Conservation (phyloP, 2,888 invertebrate genomes). For the Cryptocheilus praepositus region DNA sequence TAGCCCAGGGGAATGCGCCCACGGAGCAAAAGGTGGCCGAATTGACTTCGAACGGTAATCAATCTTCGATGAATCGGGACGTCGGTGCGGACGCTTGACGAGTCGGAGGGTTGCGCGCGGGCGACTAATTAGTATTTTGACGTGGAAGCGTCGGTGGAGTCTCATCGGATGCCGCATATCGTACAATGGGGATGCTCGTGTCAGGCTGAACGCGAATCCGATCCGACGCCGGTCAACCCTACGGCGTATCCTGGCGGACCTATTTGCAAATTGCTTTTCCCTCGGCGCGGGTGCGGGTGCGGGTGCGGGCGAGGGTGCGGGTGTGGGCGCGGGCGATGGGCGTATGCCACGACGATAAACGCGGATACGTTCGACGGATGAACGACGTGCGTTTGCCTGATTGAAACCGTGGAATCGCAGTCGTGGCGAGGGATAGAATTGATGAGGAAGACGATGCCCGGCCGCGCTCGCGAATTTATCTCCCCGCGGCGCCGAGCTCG, state of each 20-base stretch:
- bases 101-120: conserved; percentile 23
- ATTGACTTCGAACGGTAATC: conserved; percentile 36
- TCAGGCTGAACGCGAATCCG: conserved; percentile 52
- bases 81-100: conserved; percentile 2
- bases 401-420: conserved; percentile 61
- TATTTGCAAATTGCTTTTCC: conserved; percentile 73
- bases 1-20: not conserved
- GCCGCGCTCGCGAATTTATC: conserved; percentile 30
- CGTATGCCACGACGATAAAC: conserved; percentile 60
- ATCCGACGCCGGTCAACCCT: conserved; percentile 54
- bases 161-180: conserved; percentile 43
- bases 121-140: conserved; percentile 55
- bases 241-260: conserved; percentile 53
- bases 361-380: conserved; percentile 56
- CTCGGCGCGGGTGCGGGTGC: too few relatives aligned
- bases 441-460: conserved; percentile 48
- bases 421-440: conserved; percentile 49
- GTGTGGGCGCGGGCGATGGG: too few relatives aligned
- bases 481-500: conserved; percentile 24
- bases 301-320: too few relatives aligned
- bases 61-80: conserved; percentile 30
- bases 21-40: conserved; percentile 14
- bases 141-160: conserved; percentile 39
- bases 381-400: conserved; percentile 65
- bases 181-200: conserved; percentile 30